Evolutionary conservation across 2,888 invertebrate genomes (phyloP).

Genomic region (Plagodis pulveraria): DNA sequence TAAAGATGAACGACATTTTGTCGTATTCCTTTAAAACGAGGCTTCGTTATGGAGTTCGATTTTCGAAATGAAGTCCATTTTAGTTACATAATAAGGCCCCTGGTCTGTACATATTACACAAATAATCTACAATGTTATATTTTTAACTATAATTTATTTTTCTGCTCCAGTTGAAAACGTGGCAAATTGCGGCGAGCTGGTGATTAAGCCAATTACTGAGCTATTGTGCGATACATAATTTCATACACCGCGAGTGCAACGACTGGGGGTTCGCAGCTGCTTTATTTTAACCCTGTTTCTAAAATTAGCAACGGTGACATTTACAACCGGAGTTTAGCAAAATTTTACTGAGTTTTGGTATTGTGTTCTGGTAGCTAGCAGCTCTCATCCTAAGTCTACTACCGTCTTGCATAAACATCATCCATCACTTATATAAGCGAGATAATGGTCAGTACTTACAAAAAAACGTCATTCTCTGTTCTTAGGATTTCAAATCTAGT

Average conservation of each 20-base stretch:
- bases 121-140: constrained; percentile 3
- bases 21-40: too few species aligned
- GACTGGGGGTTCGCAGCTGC: constrained; percentile 34
- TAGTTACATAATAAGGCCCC: too few species aligned
- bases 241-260: constrained; percentile 30
- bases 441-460: too few species aligned
- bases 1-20: too few species aligned
- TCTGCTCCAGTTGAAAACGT: constrained; percentile 37
- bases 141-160: constrained; percentile 32
- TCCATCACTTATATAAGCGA: too few species aligned
- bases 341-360: too few species aligned
- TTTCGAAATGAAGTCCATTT: too few species aligned
- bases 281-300: constrained; percentile 31
- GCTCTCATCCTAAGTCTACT: background rate
- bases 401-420: background rate
- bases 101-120: too few species aligned
- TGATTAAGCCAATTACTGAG: constrained; percentile 41
- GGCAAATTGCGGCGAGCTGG: constrained; percentile 31
- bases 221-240: constrained; percentile 37
- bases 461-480: too few species aligned
- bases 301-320: constrained; percentile 25
- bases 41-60: too few species aligned
- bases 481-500: too few species aligned
- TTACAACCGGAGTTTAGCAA: background rate
- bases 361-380: too few species aligned